Evolutionary conservation across 2,797 vertebrate genomes (phyloP), one percentile per base, ranked within the genome.

Genomic region (Naso thynnoides): DNA sequence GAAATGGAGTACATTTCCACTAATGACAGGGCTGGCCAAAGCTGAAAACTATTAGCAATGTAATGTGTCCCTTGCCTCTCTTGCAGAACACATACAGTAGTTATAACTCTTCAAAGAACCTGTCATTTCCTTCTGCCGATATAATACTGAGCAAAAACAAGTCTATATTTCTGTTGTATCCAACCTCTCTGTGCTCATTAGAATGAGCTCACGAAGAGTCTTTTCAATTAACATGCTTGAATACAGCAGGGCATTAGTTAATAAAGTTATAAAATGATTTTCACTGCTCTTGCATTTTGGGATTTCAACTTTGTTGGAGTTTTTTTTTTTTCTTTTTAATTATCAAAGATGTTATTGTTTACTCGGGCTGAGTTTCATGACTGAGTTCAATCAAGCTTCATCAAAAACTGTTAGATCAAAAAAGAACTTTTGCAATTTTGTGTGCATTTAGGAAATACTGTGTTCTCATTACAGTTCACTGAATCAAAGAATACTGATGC

Each of bases 81-180:
- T 44, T 66, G 47, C 53, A 39, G 68, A 70, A 73, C 16, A 68
- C 24, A 56, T 41, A 48, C 24, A 49, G 56, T 63, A 70, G 78
- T 86, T 82, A 36, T 36, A 75, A 59, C 58, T 64, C 75, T 68
- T 74, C 39, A 73, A 53, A 61, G 57, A 82, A 63, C 44, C 69
- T 84, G 83, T 83, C 75, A 84, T 82, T 85, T 80, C 26, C 74
- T 59, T 61, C 66, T 57, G 31, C 75, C 86, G 81, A 89, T 88
- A 84, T 70, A 84, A 87, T 73, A 77, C 39, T 63, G 73, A 75
- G 79, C 27, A 81, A 85, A 85, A 82, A 64, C 14, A 73, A 79
- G 83, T 76, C 62, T 72, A 76, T 67, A 74, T 81, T 73, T 85
- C 53, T 54, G 48, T 73, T 76, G 54, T 59, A 76, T 83, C 50